Percentiles rank a stretch among this genome's conserved stretches.
phyloP scores from a whole-genome alignment of 53 echinoderm and acorn worm genomes.

The Arbacia lixula region DNA sequence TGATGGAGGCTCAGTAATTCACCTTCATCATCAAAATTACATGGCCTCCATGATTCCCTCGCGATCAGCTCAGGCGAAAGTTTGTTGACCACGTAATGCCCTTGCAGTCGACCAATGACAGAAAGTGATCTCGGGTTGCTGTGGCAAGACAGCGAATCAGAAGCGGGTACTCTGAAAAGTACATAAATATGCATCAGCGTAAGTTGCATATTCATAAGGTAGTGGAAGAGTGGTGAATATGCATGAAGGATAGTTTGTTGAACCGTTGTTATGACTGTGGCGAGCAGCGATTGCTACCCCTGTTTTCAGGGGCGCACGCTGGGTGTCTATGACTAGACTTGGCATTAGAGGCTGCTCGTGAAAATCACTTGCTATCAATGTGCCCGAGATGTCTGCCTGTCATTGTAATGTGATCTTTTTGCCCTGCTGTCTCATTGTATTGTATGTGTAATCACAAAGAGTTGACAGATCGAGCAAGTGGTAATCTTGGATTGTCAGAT shows the following conservation, averaged over 20 bases:
- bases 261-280: conserved; percentile 36
- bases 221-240: conserved; percentile 9
- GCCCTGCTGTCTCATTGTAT: conserved; percentile 1
- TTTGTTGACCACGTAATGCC: conserved; percentile 31
- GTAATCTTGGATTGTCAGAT: too few species aligned
- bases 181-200: background rate
- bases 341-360: background rate
- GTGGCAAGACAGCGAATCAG: background rate
- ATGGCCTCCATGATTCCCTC: background rate
- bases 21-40: too few species aligned
- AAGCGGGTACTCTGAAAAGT: background rate
- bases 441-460: too few species aligned
- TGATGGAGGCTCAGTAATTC: too few species aligned
- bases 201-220: conserved; percentile 6
- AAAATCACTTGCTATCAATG: background rate
- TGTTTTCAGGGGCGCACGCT: background rate
- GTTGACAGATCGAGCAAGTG: too few species aligned
- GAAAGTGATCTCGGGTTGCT: conserved; percentile 29
- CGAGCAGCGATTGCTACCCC: background rate
- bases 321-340: background rate
- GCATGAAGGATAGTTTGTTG: conserved; percentile 50
- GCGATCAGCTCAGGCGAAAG: background rate
- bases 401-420: background rate
- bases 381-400: conserved; percentile 28
- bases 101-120: conserved; percentile 24